Conservation (phyloP, 1,140 invertebrate species). For the Branchinecta lindahli region DNA sequence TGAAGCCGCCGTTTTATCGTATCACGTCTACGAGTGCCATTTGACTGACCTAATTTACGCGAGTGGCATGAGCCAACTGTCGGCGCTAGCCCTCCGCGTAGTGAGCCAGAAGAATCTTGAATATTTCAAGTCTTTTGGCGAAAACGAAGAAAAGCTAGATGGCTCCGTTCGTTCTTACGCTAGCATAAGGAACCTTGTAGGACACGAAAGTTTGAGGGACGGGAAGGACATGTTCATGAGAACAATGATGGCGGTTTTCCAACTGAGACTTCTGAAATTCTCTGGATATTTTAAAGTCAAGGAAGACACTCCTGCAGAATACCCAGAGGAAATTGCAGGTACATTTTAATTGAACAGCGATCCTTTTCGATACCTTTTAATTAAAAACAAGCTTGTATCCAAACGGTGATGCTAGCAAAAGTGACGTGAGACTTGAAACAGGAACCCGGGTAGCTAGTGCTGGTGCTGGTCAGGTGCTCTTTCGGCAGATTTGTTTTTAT, state of each 20-base stretch:
- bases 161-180: slow-evolving; percentile 34
- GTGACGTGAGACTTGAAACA: too few species aligned
- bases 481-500: too few species aligned
- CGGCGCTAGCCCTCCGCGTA: slow-evolving; percentile 56
- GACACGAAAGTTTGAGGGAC: slow-evolving; percentile 51
- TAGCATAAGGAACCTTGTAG: slow-evolving; percentile 51
- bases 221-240: slow-evolving; percentile 66
- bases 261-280: slow-evolving; percentile 54
- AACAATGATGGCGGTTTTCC: slow-evolving; percentile 59
- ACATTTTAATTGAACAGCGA: background rate
- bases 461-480: too few species aligned
- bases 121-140: slow-evolving; percentile 40
- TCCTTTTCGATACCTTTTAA: background rate
- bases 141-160: slow-evolving; percentile 16
- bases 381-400: too few species aligned
- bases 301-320: slow-evolving; percentile 26
- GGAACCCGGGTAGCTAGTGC: too few species aligned
- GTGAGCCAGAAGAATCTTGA: slow-evolving; percentile 52
- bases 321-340: background rate
- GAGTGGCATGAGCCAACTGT: slow-evolving; percentile 30
- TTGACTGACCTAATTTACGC: slow-evolving; percentile 46
- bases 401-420: too few species aligned
- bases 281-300: slow-evolving; percentile 45
- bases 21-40: slow-evolving; percentile 67
- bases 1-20: slow-evolving; percentile 44